A percentile compares a stretch with the other conserved stretches of the same genome.
Evolutionary conservation across 2,797 vertebrate genomes (phyloP).

Genomic region (Sitta carolinensis): DNA sequence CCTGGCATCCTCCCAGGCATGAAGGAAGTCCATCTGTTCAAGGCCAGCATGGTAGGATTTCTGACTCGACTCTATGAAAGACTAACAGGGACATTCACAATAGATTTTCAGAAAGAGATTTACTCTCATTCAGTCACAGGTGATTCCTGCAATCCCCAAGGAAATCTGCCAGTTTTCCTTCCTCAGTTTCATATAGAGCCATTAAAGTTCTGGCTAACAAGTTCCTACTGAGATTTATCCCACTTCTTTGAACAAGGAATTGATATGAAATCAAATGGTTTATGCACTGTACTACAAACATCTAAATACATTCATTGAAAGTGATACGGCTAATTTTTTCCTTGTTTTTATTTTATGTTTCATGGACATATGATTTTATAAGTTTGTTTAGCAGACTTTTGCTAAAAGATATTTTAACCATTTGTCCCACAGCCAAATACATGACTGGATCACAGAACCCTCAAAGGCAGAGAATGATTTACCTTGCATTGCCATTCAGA

Average conservation of each 20-base stretch:
- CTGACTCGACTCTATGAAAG: slow-evolving; percentile 70
- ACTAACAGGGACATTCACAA: slow-evolving; percentile 18
- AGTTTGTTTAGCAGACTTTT: fast-evolving
- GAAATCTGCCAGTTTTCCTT: fast-evolving
- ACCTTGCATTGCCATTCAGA: not conserved
- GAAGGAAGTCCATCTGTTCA: slow-evolving; percentile 79
- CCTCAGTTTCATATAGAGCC: fast-evolving
- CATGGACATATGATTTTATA: fast-evolving
- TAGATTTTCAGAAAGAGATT: not conserved
- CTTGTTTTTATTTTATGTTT: not conserved
- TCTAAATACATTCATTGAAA: not conserved
- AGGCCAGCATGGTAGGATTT: slow-evolving; percentile 81
- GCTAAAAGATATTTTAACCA: not conserved
- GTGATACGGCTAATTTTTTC: fast-evolving
- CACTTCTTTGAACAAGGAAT: not conserved
- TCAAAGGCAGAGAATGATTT: not conserved
- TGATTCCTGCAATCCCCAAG: not conserved
- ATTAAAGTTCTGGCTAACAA: not conserved
- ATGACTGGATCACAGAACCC: fast-evolving
- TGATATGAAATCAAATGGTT: not conserved
- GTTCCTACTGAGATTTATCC: not conserved
- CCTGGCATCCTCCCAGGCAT: slow-evolving; percentile 74
- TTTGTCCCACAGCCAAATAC: not conserved
- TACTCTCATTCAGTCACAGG: not conserved
- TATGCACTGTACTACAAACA: not conserved